Evolutionary conservation across 2,888 invertebrate genomes (phyloP).

Genomic region (Germaria angustata): DNA sequence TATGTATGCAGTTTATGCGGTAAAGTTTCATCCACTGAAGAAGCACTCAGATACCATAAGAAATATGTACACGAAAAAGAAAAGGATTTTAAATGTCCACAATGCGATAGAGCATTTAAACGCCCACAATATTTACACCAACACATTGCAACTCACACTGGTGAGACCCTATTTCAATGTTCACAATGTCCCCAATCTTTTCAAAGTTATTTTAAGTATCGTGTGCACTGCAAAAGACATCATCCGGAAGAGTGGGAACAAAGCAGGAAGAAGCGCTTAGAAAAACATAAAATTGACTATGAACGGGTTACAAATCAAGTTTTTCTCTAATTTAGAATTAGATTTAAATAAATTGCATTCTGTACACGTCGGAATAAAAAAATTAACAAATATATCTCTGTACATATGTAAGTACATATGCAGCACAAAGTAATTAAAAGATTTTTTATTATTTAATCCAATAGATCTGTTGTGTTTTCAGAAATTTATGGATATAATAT

Average conservation of each 20-base stretch:
- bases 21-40: conserved; percentile 63
- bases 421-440: too few relatives aligned
- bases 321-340: too few relatives aligned
- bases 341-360: too few relatives aligned
- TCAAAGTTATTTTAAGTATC: conserved; percentile 69
- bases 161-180: conserved; percentile 70
- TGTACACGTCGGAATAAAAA: too few relatives aligned
- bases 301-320: too few relatives aligned
- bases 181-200: conserved; percentile 71
- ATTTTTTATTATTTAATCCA: too few relatives aligned
- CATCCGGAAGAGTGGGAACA: conserved; percentile 68
- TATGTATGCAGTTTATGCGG: conserved; percentile 69
- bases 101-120: conserved; percentile 70
- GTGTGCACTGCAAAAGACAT: conserved; percentile 70
- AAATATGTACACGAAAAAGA: conserved; percentile 67
- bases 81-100: conserved; percentile 66
- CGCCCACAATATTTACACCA: conserved; percentile 65
- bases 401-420: too few relatives aligned
- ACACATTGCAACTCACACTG: conserved; percentile 71
- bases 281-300: conserved; percentile 42
- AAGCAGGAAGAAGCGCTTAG: conserved; percentile 19
- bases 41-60: conserved; percentile 68
- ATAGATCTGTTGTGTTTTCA: too few relatives aligned
- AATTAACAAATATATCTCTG: too few relatives aligned
- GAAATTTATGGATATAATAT: too few relatives aligned